Percentiles rank a stretch among this genome's conserved stretches.
Evolutionary conservation across 1,140 invertebrate genomes (phyloP).

Genomic region (Palaemon carinicauda): DNA sequence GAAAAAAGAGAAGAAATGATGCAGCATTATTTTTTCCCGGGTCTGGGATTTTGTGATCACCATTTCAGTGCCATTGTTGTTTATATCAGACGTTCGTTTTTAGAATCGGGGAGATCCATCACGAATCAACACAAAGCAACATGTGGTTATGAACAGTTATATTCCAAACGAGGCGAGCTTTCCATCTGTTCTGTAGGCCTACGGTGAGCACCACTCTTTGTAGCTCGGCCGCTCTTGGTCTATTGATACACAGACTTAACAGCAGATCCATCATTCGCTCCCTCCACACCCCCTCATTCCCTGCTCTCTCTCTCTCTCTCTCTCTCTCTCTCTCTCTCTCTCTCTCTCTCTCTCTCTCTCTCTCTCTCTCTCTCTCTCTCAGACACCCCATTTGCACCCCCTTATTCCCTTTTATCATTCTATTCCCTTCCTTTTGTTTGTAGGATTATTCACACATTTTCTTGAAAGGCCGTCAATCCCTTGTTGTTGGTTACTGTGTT

Average conservation of each 20-base stretch:
- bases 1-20: too few relatives aligned
- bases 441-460: too few relatives aligned
- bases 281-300: conserved; percentile 28
- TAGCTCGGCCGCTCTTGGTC: neutral
- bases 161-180: too few relatives aligned
- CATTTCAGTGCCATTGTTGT: too few relatives aligned
- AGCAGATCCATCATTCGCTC: conserved; percentile 40
- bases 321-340: neutral
- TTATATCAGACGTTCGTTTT: too few relatives aligned
- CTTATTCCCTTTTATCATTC: neutral
- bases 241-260: conserved; percentile 47
- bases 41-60: too few relatives aligned
- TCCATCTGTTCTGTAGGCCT: neutral
- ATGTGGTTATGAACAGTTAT: too few relatives aligned
- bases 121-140: too few relatives aligned
- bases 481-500: too few relatives aligned
- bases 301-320: neutral
- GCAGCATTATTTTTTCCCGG: too few relatives aligned
- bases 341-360: neutral
- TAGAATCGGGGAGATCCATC: too few relatives aligned
- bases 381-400: neutral
- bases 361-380: neutral
- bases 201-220: neutral
- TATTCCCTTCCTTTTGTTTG: neutral
- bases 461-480: too few relatives aligned